phyloP scores from a whole-genome alignment of 2,888 invertebrate species.

The Campoplex capitator region DNA sequence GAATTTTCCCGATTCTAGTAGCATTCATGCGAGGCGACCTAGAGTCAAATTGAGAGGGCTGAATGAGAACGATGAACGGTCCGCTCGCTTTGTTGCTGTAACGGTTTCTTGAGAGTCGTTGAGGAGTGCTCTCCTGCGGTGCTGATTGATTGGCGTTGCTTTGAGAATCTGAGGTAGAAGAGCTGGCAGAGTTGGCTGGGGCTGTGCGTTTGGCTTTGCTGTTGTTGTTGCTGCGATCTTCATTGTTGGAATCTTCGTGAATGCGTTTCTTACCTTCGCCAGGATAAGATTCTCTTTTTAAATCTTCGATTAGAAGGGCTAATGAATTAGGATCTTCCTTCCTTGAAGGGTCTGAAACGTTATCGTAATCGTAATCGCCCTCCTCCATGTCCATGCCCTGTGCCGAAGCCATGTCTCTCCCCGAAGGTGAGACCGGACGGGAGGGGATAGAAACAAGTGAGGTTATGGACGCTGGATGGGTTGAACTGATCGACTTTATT shows the following conservation, averaged over 20 bases:
- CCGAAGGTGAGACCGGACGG: background rate
- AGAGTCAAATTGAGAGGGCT: background rate
- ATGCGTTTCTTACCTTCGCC: background rate
- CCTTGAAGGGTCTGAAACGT: background rate
- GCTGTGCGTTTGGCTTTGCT: background rate
- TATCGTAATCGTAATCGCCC: background rate
- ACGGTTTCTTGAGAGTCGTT: background rate
- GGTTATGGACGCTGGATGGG: background rate
- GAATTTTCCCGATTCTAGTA: slow-evolving; percentile 5
- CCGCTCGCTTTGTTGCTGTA: slow-evolving; percentile 2
- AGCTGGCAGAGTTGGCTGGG: background rate
- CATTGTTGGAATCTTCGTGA: background rate
- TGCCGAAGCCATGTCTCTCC: background rate
- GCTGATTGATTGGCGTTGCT: background rate
- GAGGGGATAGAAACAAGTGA: background rate
- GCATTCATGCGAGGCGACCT: slow-evolving; percentile 17
- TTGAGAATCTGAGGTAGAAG: too few relatives aligned
- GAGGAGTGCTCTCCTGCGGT: background rate
- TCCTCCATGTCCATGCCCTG: background rate
- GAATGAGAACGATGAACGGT: slow-evolving; percentile 19
- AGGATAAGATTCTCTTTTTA: background rate
- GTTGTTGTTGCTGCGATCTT: background rate
- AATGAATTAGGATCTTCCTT: background rate
- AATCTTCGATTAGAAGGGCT: background rate
- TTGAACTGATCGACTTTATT: background rate